Percentiles rank a stretch among this genome's conserved stretches.
phyloP scores from a whole-genome alignment of 1,140 invertebrate genomes.

The Drosophila paulistorum region DNA sequence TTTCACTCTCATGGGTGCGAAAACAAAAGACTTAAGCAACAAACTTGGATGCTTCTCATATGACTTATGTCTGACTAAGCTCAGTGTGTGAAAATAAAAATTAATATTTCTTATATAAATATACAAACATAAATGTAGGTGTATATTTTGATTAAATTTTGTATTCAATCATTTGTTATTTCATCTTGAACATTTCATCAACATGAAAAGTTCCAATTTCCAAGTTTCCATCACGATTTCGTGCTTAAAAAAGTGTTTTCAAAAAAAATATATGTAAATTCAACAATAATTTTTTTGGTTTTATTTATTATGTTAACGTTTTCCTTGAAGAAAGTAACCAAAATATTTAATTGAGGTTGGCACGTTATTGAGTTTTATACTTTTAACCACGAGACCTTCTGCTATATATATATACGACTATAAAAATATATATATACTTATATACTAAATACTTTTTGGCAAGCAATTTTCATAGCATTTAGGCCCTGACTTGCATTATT shows the following conservation, averaged over 20 bases:
- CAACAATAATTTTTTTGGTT: constrained; percentile 15
- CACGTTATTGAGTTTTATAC: constrained; percentile 48
- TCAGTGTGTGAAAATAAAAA: constrained; percentile 22
- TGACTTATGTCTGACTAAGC: constrained; percentile 3
- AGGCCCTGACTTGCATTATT: constrained; percentile 71
- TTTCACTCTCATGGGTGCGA: constrained; percentile 33
- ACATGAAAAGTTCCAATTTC: constrained; percentile 12
- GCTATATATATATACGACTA: constrained; percentile 12
- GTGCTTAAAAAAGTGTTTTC: constrained; percentile 35
- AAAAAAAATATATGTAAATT: constrained; percentile 58
- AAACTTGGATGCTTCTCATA: constrained; percentile 31
- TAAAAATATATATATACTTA: constrained; percentile 28
- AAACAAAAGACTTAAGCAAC: constrained; percentile 58
- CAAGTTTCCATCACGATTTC: constrained; percentile 53
- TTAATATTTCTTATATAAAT: constrained; percentile 28
- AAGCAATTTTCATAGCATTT: constrained; percentile 47
- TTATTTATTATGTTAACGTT: constrained; percentile 33
- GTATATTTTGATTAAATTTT: constrained; percentile 21
- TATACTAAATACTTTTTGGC: constrained; percentile 48
- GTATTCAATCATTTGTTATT: constrained; percentile 38
- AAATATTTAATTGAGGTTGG: constrained; percentile 67
- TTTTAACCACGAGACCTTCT: constrained; percentile 56
- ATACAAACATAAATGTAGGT: constrained; percentile 5
- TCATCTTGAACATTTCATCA: constrained; percentile 24
- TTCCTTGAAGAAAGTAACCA: constrained; percentile 69